Percentiles rank a stretch among this genome's conserved stretches.
phyloP scores from a whole-genome alignment of 2,888 invertebrate genomes.

The Myopa tessellatipennis region DNA sequence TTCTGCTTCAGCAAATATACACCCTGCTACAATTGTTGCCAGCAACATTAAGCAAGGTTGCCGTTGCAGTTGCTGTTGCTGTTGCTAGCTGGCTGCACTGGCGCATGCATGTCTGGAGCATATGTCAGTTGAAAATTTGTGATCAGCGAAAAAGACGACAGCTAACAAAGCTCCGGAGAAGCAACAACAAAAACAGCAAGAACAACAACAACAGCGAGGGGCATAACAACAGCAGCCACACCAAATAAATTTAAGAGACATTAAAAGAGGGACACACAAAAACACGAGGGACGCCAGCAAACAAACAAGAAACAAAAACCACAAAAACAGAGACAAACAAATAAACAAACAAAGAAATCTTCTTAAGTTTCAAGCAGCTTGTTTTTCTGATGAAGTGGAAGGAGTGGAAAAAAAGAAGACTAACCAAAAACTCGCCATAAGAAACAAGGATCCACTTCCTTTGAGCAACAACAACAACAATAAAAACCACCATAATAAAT shows the following conservation, averaged over 20 bases:
- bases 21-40: neutral
- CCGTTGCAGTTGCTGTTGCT: conserved; percentile 7
- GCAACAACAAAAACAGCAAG: conserved; percentile 15
- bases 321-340: conserved; percentile 3
- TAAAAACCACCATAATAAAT: neutral
- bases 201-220: neutral
- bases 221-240: conserved; percentile 18
- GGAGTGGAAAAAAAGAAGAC: neutral
- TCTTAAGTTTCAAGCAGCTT: conserved; percentile 36
- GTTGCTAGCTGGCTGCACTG: conserved; percentile 9
- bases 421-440: neutral
- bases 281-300: neutral
- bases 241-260: conserved; percentile 31
- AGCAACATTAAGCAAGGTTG: conserved; percentile 18
- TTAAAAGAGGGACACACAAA: neutral
- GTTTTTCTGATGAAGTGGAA: conserved; percentile 11
- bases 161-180: conserved; percentile 33
- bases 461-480: conserved; percentile 6
- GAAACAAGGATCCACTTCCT: conserved; percentile 23
- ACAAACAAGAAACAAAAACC: neutral
- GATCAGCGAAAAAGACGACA: conserved; percentile 42
- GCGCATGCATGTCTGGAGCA: conserved; percentile 27
- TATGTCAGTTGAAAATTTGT: conserved; percentile 30
- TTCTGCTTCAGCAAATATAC: neutral
- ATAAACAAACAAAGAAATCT: conserved; percentile 15